Evolutionary conservation across 2,888 invertebrate species (phyloP).

Genomic region (Oxyteleia sp.): DNA sequence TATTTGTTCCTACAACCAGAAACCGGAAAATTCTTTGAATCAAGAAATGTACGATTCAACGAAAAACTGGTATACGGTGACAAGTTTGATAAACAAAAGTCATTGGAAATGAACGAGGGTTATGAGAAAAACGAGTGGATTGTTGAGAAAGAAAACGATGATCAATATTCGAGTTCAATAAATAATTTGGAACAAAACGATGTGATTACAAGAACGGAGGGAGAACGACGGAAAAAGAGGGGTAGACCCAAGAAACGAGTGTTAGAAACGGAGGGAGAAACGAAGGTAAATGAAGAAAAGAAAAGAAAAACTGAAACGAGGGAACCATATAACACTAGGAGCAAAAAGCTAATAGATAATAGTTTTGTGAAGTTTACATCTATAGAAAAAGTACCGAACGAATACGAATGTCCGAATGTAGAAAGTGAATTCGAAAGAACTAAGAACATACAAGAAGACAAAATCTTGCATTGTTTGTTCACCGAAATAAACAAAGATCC

Average conservation of each 20-base stretch:
- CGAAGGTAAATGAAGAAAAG: neutral
- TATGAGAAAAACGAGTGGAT: slow-evolving; percentile 42
- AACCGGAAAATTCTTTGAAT: slow-evolving; percentile 67
- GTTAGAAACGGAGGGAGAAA: slow-evolving; percentile 55
- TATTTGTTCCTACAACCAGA: slow-evolving; percentile 71
- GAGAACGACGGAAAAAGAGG: slow-evolving; percentile 11
- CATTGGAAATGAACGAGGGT: no score
- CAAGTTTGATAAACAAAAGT: no score
- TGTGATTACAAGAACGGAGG: neutral
- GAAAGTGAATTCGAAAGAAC: neutral
- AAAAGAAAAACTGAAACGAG: slow-evolving; percentile 16
- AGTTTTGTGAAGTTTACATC: slow-evolving; percentile 15
- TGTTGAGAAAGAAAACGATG: slow-evolving; percentile 45
- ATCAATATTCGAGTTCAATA: no score
- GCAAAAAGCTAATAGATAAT: slow-evolving; percentile 21
- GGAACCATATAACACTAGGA: slow-evolving; percentile 23
- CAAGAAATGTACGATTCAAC: slow-evolving; percentile 74
- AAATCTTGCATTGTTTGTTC: slow-evolving; percentile 28
- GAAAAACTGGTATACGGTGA: slow-evolving; percentile 76
- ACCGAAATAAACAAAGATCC: slow-evolving; percentile 25
- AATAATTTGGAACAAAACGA: slow-evolving; percentile 6
- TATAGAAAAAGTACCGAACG: neutral
- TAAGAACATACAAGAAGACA: slow-evolving; percentile 11
- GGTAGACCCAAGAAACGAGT: slow-evolving; percentile 30
- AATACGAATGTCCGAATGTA: neutral